Base-by-base conservation (phyloP, 2,888 invertebrate genomes). In the Melanotus villosus region DNA sequence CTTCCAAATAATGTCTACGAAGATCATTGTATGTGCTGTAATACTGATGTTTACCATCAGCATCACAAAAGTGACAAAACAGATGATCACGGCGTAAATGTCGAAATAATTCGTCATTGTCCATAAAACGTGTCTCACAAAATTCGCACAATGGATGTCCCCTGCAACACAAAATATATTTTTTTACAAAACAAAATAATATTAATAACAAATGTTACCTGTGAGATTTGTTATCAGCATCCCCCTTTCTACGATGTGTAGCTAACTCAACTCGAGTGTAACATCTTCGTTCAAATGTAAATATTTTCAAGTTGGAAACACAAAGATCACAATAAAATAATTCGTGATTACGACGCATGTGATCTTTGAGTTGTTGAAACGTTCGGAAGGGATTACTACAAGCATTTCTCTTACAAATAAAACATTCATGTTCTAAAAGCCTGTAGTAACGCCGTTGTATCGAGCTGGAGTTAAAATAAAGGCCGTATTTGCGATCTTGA, bases 11-110 rank as follows among this genome's bases (percentile, higher is more conserved):
- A 86, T 99, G 98, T 3, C 93, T 90, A 9, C 93, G 89, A n/a
- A 98, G 87, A 73, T 92, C 91, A 0, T 90, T 87, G 80, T 98
- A 96, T 12, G 93, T 89, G 71, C 94, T 91, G 82, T 96, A 97
- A 86, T 95, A 97, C 73, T 93, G 89, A 83, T 97, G 94, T 72
- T 89, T 88, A 0, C 97, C 97, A 82, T 98, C 97, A 0, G 96
- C 94, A 84, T 99, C 99, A 83, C 99, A 99, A 80, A 99, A 93
- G 81, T 99, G 98, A 84, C 99, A 99, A 86, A 92, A 98, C 70
- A 94, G 92, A 84, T 99, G 99, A 80, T 97, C 96, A 74, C 95
- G 91, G 1, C 99, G 89, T 75, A 99, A 85, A 85, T 99, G 99
- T 0, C 95, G 90, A 82, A 93, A 97, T 19, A 98, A 86, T 79